Percentiles rank a stretch among this genome's conserved stretches.
Conservation (phyloP, 2,888 invertebrate species). For the Bugulina stolonifera region DNA sequence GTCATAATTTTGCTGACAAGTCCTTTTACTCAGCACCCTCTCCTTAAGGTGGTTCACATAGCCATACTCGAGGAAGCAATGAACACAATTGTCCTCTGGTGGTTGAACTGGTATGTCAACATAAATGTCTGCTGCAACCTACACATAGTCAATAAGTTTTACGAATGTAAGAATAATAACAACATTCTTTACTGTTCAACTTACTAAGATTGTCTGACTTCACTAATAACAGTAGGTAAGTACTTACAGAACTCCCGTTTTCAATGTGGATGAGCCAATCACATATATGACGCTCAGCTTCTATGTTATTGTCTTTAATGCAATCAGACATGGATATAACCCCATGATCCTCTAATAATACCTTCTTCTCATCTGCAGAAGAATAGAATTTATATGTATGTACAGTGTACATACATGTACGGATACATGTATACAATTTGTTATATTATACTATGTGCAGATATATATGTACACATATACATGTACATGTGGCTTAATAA, state of each 20-base stretch:
- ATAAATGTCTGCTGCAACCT: neutral
- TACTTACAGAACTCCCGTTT: neutral
- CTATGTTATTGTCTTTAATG: neutral
- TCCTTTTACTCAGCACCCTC: neutral
- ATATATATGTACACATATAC: too few relatives aligned
- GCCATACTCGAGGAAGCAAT: neutral
- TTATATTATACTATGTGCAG: too few relatives aligned
- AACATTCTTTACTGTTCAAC: too few relatives aligned
- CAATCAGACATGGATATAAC: neutral
- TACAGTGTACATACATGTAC: too few relatives aligned
- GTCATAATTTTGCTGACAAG: constrained; percentile 4
- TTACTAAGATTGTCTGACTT: too few relatives aligned
- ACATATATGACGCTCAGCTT: neutral
- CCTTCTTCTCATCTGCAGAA: neutral
- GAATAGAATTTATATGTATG: too few relatives aligned
- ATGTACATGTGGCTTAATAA: too few relatives aligned
- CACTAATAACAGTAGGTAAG: too few relatives aligned
- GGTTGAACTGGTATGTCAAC: constrained; percentile 3
- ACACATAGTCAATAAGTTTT: neutral
- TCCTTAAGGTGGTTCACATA: neutral
- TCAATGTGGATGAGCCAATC: constrained; percentile 15
- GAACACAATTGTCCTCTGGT: neutral
- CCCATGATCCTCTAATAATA: neutral
- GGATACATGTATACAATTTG: too few relatives aligned
- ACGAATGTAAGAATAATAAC: too few relatives aligned